Evolutionary conservation across 2,888 invertebrate genomes (phyloP).

Genomic region (Leuctra nigra): DNA sequence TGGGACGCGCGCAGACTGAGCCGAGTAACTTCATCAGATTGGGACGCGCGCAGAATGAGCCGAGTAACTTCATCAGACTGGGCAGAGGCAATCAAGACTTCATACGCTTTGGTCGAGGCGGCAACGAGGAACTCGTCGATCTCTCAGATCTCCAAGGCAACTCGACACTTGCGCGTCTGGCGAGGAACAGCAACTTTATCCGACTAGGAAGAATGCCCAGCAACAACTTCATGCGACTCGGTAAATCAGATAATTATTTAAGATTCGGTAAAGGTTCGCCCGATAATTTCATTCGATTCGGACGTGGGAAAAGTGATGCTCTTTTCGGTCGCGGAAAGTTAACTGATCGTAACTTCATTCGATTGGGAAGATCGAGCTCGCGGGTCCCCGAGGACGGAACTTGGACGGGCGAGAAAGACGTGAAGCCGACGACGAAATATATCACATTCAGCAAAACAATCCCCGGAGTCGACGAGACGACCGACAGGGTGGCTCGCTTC

Average conservation of each 20-base stretch:
- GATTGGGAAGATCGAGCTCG: slow-evolving; percentile 18
- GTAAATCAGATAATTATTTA: slow-evolving; percentile 6
- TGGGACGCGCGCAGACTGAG: too few species aligned
- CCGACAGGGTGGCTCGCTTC: slow-evolving; percentile 10
- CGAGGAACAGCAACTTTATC: slow-evolving; percentile 22
- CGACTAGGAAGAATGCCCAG: slow-evolving; percentile 17
- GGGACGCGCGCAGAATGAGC: slow-evolving; percentile 36
- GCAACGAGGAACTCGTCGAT: not conserved
- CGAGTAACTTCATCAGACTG: slow-evolving; percentile 26
- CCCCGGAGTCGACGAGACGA: not conserved
- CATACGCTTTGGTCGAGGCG: slow-evolving; percentile 37
- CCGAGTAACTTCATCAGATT: slow-evolving; percentile 43
- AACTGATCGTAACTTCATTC: slow-evolving; percentile 25
- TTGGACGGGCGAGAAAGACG: not conserved
- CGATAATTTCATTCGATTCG: slow-evolving; percentile 25
- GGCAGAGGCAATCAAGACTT: slow-evolving; percentile 35
- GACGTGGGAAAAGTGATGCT: slow-evolving; percentile 15
- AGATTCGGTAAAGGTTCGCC: slow-evolving; percentile 10
- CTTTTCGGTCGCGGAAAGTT: slow-evolving; percentile 23
- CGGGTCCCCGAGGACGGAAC: not conserved
- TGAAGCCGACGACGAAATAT: not conserved
- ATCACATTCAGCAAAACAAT: not conserved
- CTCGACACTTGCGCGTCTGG: slow-evolving; percentile 4
- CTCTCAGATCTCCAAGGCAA: not conserved
- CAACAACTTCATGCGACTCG: slow-evolving; percentile 13